Evolutionary conservation across 1,140 invertebrate genomes (phyloP), one percentile per base, ranked within the genome.

Genomic region (Tetramorium parvispinum): DNA sequence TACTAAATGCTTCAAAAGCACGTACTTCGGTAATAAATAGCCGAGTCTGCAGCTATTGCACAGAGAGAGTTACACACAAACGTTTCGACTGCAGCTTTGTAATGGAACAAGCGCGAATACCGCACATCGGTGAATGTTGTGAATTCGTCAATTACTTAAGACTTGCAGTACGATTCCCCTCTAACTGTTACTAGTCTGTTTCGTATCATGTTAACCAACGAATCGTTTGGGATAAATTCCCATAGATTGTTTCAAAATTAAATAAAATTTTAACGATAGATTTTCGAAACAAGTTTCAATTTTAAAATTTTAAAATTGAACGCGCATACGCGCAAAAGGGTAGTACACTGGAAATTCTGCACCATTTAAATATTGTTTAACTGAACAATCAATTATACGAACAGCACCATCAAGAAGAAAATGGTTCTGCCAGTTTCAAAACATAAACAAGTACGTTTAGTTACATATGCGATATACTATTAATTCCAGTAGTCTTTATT

Each of bases 21-120:
- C 55, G 49, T 81, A 70, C 65, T 81, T 83, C 46, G 43, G 53
- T 71, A 82, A 71, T 73, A 75, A 59, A 83, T 83, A 83, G 53
- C 13, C 68, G 53, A 75, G 53, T 82, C 65, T 73, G 21, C 46
- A 68, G 49, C 7, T 68, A 61, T 7, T 46, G 37, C 53, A 40
- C 4, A 53, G 24, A 63, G 21, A 32, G 11, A 49, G 27, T 27
- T 51, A 43, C 43, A 40, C 37, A 49, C 43, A n/a, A 40, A 51
- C 81, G 49, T 73, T 82, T 32, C 27, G 40, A 2, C 8, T 16
- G 46, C 27, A 79, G 65, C 32, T 82, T 76, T 59, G 68, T 63
- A 85, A 51, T 21, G 43, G n/a, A 59, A 27, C 24, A 43, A 57
- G 24, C 66, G 66, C 57, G 55, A 85, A 71, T 85, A 49, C 16